Percentiles rank a stretch among this genome's conserved stretches.
phyloP scores from a whole-genome alignment of 2,888 invertebrate species.

The Phymatocera aterrima region DNA sequence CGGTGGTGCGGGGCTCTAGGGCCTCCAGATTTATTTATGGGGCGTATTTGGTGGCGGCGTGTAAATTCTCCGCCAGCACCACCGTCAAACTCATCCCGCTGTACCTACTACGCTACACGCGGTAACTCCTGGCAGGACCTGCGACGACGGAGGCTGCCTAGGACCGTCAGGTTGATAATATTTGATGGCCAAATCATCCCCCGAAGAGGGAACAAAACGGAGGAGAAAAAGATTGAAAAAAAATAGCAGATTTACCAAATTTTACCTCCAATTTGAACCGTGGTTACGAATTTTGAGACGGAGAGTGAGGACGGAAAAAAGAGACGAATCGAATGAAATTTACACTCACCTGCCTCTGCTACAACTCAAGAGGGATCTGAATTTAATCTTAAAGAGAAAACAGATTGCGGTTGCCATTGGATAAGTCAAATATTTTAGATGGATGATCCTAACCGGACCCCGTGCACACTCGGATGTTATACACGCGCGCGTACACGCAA shows the following conservation, averaged over 20 bases:
- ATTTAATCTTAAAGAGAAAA: neutral
- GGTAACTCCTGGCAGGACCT: slow-evolving; percentile 12
- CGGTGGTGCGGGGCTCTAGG: slow-evolving; percentile 55
- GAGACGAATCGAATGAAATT: neutral
- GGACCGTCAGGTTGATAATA: neutral
- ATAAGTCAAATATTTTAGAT: slow-evolving; percentile 30
- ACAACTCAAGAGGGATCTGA: neutral
- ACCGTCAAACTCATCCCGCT: neutral
- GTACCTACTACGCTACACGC: neutral
- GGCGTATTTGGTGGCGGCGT: slow-evolving; percentile 65
- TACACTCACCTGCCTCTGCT: neutral
- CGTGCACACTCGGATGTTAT: neutral
- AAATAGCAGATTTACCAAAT: neutral
- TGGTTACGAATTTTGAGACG: neutral
- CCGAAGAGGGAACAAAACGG: neutral
- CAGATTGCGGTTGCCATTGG: slow-evolving; percentile 24
- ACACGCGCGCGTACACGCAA: neutral
- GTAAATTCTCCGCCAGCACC: slow-evolving; percentile 61
- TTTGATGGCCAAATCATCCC: neutral
- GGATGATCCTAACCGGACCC: slow-evolving; percentile 26
- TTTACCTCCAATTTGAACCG: neutral
- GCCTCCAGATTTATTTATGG: slow-evolving; percentile 66
- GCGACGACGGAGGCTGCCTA: neutral
- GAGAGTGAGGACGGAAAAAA: too few species aligned
- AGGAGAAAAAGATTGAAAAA: neutral